Evolutionary conservation across 35 echinoderm and acorn worm genomes (phyloP).

Genomic region (Ptychodera flava): DNA sequence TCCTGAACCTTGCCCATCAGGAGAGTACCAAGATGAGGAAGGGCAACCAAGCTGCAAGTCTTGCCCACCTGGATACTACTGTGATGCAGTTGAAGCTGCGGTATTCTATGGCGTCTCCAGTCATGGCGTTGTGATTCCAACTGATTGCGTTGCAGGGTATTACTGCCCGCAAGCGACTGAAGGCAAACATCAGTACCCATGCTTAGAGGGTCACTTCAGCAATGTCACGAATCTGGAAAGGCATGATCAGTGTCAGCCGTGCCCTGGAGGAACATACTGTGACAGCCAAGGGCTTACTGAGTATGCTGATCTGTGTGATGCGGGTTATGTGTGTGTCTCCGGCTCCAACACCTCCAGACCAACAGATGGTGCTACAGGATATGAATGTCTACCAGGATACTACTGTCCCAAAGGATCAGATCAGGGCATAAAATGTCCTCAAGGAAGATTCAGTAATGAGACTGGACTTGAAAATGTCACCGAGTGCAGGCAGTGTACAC

Average conservation of each 20-base stretch:
- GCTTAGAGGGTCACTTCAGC: slow-evolving; percentile 79
- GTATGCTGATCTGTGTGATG: slow-evolving; percentile 86
- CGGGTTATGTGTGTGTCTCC: slow-evolving; percentile 91
- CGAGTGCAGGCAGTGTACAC: slow-evolving; percentile 81
- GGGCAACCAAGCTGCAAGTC: slow-evolving; percentile 64
- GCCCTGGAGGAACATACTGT: slow-evolving; percentile 93
- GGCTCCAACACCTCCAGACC: slow-evolving; percentile 73
- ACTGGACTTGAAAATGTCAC: slow-evolving; percentile 92
- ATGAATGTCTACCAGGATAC: slow-evolving; percentile 90
- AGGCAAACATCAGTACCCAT: slow-evolving; percentile 67
- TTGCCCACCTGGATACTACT: slow-evolving; percentile 71
- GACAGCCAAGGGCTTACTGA: slow-evolving; percentile 58
- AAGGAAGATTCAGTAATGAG: slow-evolving; percentile 89
- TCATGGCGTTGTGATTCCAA: slow-evolving; percentile 81
- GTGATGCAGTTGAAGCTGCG: slow-evolving; percentile 87
- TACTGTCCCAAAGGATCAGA: slow-evolving; percentile 95
- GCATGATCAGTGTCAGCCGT: slow-evolving; percentile 79
- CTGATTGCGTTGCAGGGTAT: slow-evolving; percentile 76
- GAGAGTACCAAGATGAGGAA: slow-evolving; percentile 86
- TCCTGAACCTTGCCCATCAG: slow-evolving; percentile 68
- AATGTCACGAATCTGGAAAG: slow-evolving; percentile 55
- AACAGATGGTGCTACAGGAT: slow-evolving; percentile 78
- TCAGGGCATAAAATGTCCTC: slow-evolving; percentile 87
- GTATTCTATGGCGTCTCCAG: slow-evolving; percentile 46
- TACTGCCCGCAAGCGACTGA: slow-evolving; percentile 88